Evolutionary conservation across 2,888 invertebrate genomes (phyloP), one percentile per base, ranked within the genome.

Genomic region (Agrochola lota): DNA sequence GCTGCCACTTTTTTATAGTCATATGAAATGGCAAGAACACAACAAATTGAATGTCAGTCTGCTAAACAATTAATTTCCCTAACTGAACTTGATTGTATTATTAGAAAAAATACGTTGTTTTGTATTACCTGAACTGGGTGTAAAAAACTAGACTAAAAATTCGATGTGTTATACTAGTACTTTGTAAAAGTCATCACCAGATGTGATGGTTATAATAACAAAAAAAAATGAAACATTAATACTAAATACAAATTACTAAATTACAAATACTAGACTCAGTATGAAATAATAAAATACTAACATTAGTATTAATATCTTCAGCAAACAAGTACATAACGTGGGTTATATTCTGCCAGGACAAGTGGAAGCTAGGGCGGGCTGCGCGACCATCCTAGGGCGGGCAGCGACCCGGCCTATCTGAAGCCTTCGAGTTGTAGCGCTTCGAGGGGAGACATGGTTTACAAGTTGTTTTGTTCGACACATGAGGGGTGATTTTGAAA

Each of bases 361-460:
- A 82, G 77, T 88, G 85, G 83, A 81, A 88, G 87, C 74, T 78
- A 87, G 88, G 89, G 87, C 85, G 88, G 90, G 74, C 90, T 88
- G 86, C 69, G 81, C 86, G 90, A 86, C 90, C 88, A 89, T 89
- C 90, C 89, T 85, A 87, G 83, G 90, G 89, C 90, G 90, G 89
- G 69, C 90, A 77, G 81, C 57, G 73, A 35, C 68, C 81, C 77
- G 71, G 60, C 79, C 69, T 80, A 78, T 77, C 69, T 77, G 26
- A 67, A 77, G 70, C 67, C 70, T 55, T 55, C 35, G 17, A 46
- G 4, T 52, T 72, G 35, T 68, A 67, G 59, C 35, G 30, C 46
- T 78, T 63, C 35, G 69, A 73, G 62, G 80, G 75, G 72, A 71
- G 71, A 78, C 49, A 70, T 52, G 67, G 46, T 43, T 49, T 52